These are phyloP conservation scores for Arbacia lixula DNA, from an alignment of 53 echinoderm and acorn worm genomes.

Conservation along the genomic window DNA sequence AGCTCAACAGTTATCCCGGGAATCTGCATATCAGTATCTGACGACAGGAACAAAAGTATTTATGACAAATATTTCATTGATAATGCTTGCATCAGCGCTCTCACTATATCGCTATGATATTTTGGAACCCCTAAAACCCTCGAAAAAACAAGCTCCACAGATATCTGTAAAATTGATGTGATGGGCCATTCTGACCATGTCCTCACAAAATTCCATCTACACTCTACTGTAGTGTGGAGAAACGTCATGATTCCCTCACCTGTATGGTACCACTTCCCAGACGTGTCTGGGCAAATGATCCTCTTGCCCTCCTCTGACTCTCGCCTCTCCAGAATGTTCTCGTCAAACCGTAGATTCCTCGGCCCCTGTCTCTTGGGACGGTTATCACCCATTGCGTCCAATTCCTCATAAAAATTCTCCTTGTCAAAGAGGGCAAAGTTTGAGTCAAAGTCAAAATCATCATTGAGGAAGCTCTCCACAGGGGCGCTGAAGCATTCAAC, in stretches of 20 bases:
- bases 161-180: not conserved
- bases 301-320: slow-evolving; percentile 62
- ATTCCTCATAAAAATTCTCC: slow-evolving; percentile 78
- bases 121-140: not conserved
- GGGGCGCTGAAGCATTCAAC: slow-evolving; percentile 95
- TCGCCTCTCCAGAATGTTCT: slow-evolving; percentile 75
- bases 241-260: too few species aligned
- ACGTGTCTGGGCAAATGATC: slow-evolving; percentile 30
- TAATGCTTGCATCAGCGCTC: too few species aligned
- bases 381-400: slow-evolving; percentile 62
- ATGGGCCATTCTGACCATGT: too few species aligned
- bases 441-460: slow-evolving; percentile 96
- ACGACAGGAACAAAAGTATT: too few species aligned
- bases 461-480: slow-evolving; percentile 67
- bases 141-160: not conserved
- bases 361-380: slow-evolving; percentile 46
- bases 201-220: too few species aligned
- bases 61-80: too few species aligned
- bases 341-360: slow-evolving; percentile 72
- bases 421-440: slow-evolving; percentile 94
- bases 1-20: slow-evolving; percentile 71
- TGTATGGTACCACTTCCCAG: slow-evolving; percentile 44
- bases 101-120: too few species aligned
- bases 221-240: too few species aligned
- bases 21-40: slow-evolving; percentile 75